A percentile compares a stretch with the other conserved stretches of the same genome.
Conservation (phyloP, 2,113 vertebrate genomes). For the Bubo blakistoni region DNA sequence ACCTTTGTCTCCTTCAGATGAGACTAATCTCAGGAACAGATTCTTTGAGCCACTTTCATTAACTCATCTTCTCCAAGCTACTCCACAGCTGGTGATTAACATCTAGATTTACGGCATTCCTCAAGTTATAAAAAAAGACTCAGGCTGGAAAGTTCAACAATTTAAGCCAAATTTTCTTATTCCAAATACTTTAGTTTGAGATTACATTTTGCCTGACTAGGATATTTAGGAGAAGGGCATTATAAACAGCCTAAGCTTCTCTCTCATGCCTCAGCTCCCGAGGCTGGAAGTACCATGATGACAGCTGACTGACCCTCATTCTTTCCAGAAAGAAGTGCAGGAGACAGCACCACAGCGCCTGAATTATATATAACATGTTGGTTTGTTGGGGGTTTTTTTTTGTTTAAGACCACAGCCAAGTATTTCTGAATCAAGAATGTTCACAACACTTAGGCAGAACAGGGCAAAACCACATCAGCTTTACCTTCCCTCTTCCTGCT, state of each 20-base stretch:
- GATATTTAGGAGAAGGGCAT: not conserved
- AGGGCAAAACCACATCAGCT: not conserved
- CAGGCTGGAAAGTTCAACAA: not conserved
- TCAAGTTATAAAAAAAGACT: not conserved
- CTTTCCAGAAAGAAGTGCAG: not conserved
- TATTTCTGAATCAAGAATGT: not conserved
- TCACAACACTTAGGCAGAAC: accelerated
- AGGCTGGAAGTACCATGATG: not conserved
- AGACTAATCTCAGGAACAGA: not conserved
- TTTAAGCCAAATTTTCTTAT: not conserved
- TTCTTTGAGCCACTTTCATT: not conserved
- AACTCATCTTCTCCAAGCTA: not conserved
- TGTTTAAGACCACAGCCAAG: not conserved
- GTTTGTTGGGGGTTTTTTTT: not conserved
- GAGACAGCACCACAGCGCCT: not conserved
- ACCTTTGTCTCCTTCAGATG: not conserved
- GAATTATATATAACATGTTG: not conserved
- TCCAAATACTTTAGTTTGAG: not conserved
- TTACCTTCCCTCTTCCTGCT: not conserved
- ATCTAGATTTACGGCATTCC: not conserved
- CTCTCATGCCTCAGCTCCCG: not conserved
- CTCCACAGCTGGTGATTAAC: not conserved
- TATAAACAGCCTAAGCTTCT: not conserved
- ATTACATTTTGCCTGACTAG: not conserved
- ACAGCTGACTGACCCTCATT: not conserved